Base-by-base conservation (phyloP, 2,888 invertebrate species). In the Philereme transversata region DNA sequence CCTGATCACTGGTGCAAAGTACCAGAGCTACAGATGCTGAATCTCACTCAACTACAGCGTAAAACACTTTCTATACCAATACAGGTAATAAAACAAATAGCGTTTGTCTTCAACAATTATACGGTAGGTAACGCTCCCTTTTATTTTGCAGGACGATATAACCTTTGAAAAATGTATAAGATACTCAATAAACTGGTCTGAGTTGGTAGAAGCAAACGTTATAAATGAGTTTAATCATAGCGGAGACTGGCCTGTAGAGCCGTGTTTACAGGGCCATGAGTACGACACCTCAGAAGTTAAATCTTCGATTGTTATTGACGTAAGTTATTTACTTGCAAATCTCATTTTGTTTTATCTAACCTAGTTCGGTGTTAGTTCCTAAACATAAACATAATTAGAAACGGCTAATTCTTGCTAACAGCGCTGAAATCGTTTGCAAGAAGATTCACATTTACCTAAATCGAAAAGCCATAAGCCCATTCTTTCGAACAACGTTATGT, bases 1-100 rank as follows among this genome's bases (percentile, higher is more conserved):
- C 98, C 98, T 0, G 95, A 96, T 47, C 96, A 97, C 87, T 97
- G 97, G 97, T 98, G 98, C 80, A 92, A 86, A 64, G 94, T 97
- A 34, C 96, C 96, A 0, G 94, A 95, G 69, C 86, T 97, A 60
- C 81, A 90, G 76, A 83, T 69, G 49, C 74, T 72, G 62, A 93
- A 94, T 77, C 81, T 95, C 51, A 92, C 94, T 5, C 79, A 87
- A 67, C 90, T 94, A 55, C 90, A 94, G 76, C 90, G 95, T 58
- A 95, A 94, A 85, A 82, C 86, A 57, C 83, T 97, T 71, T 94
- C 95, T 22, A 96, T 97, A 80, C 96, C 97, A 5, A 87, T 79
- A 67, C 81, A 87, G 87, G 94, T 94, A 78, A 50, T 53, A 1
- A 0, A 7, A 7, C 46, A 9, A 40, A 5, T 22, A 46, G 7